Evolutionary conservation across 2,113 vertebrate genomes (phyloP), one percentile per base, ranked within the genome.

Genomic region (Amphiprion ocellaris): DNA sequence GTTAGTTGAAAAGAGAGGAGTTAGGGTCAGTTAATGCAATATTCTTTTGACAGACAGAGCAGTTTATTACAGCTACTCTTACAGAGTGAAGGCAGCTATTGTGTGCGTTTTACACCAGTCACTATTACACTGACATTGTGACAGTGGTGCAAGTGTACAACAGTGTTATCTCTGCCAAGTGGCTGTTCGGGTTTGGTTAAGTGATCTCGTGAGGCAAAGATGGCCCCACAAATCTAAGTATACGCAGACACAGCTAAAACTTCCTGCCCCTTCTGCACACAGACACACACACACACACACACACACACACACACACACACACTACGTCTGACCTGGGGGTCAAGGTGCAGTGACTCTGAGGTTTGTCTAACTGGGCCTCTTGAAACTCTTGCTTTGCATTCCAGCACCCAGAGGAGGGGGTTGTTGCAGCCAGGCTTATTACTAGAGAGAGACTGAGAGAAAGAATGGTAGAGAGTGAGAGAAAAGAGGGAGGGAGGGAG

Each of bases 311-410:
- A 54, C 1, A 70, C 79, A 83, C 73, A 83, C 74, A 69, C 73
- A 79, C 76, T 93, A 88, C 87, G 93, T 91, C 84, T 97, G 97
- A 98, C 97, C 96, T 78, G 26, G 61, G 94, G 97, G 97, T 99
- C 97, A 97, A 94, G 96, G 96, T 97, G 97, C 97, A 97, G 95
- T 96, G 97, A 98, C 96, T 97, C 95, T 95, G 95, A 96, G 95
- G 95, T 95, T 95, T 94, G 95, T 96, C 95, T 96, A 95, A 95
- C 96, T 90, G 97, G 97, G 97, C 96, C 97, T 96, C 97, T 96
- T 91, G 92, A 94, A 95, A 95, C 95, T 95, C 93, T 95, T 94
- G 95, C 94, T 91, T 97, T 95, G 93, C 97, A 99, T 98, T 98
- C 97, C 97, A 96, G 94, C 93, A 94, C 95, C 95, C 92, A 93